Evolutionary conservation across 2,113 vertebrate species (phyloP), one percentile per base, ranked within the genome.

Genomic region (Xiphorhynchus elegans): DNA sequence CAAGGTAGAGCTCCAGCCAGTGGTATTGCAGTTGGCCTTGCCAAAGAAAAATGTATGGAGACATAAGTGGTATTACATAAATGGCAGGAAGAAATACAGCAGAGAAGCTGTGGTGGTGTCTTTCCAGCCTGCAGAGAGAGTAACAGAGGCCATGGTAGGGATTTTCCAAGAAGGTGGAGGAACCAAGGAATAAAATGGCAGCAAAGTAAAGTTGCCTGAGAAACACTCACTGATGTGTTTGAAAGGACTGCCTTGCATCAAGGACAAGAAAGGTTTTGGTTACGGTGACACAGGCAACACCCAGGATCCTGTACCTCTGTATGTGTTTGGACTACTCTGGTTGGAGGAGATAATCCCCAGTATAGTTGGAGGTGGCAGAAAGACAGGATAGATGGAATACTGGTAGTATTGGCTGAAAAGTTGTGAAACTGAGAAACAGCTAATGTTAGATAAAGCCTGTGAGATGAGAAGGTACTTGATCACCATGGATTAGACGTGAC

Each of bases 261-360:
- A 26, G 33, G 33, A 47, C 44, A 55, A 59, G 37, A 64, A 58
- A 49, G 9, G 11, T 42, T 26, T 75, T 90, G 28, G 29, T 67
- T 47, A 29, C 6, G 40, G 29, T 19, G 42, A 26, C 3, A 2
- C n/a, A 55, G 58, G 39, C 0, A 0, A 49, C 23, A 80, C 20
- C 12, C 40, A 24, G 28, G 59, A 24, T 39, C 58, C 44, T 33
- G n/a, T 20, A 39, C 11, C 62, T 3, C 25, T 29, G 9, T 10
- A 11, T 25, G 14, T 62, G 24, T 44, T 66, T 69, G 42, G 14
- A 58, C 42, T 66, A 7, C n/a, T 28, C 3, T 74, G 21, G 21
- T 7, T 53, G 39, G 11, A 84, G 24, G 11, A 75, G 11, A 67
- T 13, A 55, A 72, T 67, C 21, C 17, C 59, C 56, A 49, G 75